Percentiles rank a stretch among this genome's conserved stretches.
phyloP scores from a whole-genome alignment of 2,888 invertebrate species.

The Neocrepidodera transversa region DNA sequence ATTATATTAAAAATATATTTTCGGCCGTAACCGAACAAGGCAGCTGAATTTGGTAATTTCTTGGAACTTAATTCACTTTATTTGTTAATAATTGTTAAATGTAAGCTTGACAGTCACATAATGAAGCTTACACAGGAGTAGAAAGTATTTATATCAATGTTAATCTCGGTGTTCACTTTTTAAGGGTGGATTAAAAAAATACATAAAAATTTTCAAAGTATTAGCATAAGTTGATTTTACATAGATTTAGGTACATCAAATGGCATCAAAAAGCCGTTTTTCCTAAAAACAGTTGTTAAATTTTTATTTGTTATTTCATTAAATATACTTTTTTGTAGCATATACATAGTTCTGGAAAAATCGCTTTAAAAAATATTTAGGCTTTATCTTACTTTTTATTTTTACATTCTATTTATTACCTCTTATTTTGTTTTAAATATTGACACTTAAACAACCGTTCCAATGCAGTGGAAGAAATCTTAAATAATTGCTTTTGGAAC shows the following conservation, averaged over 20 bases:
- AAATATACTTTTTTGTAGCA: no score
- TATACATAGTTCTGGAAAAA: no score
- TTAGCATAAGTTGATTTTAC: conserved; percentile 26
- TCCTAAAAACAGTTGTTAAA: no score
- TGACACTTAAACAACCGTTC: no score
- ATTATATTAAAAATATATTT: conserved; percentile 31
- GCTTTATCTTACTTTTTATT: no score
- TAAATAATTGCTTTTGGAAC: no score
- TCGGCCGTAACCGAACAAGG: conserved; percentile 11
- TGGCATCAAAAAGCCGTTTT: background rate
- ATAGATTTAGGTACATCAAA: conserved; percentile 26
- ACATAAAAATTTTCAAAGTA: conserved; percentile 26
- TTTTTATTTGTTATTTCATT: no score
- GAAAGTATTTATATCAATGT: conserved; percentile 26
- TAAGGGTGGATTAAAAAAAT: conserved; percentile 25
- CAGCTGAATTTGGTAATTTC: conserved; percentile 26
- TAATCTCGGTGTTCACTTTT: conserved; percentile 32
- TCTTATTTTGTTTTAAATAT: no score
- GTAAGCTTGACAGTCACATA: conserved; percentile 27
- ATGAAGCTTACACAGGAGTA: conserved; percentile 26
- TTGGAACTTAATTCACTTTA: conserved; percentile 9
- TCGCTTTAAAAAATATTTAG: no score
- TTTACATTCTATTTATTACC: no score
- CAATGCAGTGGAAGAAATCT: no score
- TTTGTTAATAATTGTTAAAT: conserved; percentile 12